These are phyloP conservation scores for Seriola quinqueradiata DNA, from an alignment of 2,113 vertebrate genomes.

Conservation along the genomic window DNA sequence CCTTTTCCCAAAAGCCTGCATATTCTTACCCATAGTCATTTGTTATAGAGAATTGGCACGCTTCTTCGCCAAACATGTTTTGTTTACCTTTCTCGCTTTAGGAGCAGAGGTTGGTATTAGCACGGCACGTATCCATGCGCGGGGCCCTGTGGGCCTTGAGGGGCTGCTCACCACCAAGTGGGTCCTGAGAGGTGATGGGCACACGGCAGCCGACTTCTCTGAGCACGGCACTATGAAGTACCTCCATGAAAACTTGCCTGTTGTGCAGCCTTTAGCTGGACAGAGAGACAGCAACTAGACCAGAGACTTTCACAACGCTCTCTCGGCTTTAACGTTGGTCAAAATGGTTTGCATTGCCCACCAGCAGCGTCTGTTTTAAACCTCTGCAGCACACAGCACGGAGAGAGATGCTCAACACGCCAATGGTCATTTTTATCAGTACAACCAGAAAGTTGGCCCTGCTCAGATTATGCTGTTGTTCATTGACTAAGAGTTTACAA, in stretches of 20 bases:
- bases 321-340: background rate
- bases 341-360: slow-evolving; percentile 1
- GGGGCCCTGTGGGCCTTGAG: slow-evolving; percentile 97
- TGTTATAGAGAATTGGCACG: background rate
- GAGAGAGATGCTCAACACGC: slow-evolving; percentile 10
- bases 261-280: slow-evolving; percentile 65
- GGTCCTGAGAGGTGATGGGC: slow-evolving; percentile 93
- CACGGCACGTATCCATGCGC: slow-evolving; percentile 94
- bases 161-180: slow-evolving; percentile 97
- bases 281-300: slow-evolving; percentile 70
- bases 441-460: background rate
- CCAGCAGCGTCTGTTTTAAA: slow-evolving; percentile 7
- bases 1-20: background rate
- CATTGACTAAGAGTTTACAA: slow-evolving; percentile 31
- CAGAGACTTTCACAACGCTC: slow-evolving; percentile 8
- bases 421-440: slow-evolving; percentile 10
- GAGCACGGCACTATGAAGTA: slow-evolving; percentile 92
- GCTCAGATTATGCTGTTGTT: slow-evolving; percentile 1
- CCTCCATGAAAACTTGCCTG: slow-evolving; percentile 91
- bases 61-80: background rate
- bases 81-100: slow-evolving; percentile 54
- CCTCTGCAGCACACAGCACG: slow-evolving; percentile 20
- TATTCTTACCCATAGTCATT: background rate
- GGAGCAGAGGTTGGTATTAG: slow-evolving; percentile 98
- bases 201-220: slow-evolving; percentile 93